Evolutionary conservation across 2,113 vertebrate genomes (phyloP), one percentile per base, ranked within the genome.

Genomic region (Plecturocebus donacophilus): DNA sequence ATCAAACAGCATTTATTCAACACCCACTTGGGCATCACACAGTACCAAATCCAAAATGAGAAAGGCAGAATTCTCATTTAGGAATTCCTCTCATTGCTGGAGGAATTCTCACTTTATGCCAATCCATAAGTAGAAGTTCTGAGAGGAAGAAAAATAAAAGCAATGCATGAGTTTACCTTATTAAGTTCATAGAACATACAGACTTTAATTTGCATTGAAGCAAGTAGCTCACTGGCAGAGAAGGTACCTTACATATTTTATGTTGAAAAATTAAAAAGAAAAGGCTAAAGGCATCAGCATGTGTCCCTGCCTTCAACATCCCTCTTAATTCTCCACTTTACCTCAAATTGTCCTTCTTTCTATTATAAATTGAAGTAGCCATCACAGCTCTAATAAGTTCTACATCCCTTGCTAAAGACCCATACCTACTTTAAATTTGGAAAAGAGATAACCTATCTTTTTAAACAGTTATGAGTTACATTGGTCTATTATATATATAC

Each of bases 81-180:
- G 52, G 49, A 52, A 52, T 52, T 52, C 52, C 52, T 52, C 52
- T 52, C 13, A 56, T 85, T 76, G 91, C 0, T 61, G 70, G n/a
- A 94, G 9, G 38, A 88, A 91, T 89, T 95, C 86, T 91, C 21
- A 93, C 19, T 76, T 92, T 54, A 87, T 75, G 61, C 45, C 71
- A 95, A 88, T 66, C 58, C 19, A 4, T 16, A 90, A 73, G 54
- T 68, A 61, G 35, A 35, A 45, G 16, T 35, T 90, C 21, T 49
- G 20, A 84, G 45, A 52, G 45, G 21, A 17, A 56, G 42, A 70
- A 54, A 70, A 47, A 93, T 27, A 13, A 90, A 68, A 92, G 38
- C 38, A 83, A 79, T 58, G 21, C 38, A 58, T 49, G n/a, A 49
- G 27, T 83, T 81, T 6, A 56, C 35, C 30, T 84, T 79, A 30